Conservation (phyloP, 1,140 invertebrate genomes). For the Bombus vancouverensis region DNA sequence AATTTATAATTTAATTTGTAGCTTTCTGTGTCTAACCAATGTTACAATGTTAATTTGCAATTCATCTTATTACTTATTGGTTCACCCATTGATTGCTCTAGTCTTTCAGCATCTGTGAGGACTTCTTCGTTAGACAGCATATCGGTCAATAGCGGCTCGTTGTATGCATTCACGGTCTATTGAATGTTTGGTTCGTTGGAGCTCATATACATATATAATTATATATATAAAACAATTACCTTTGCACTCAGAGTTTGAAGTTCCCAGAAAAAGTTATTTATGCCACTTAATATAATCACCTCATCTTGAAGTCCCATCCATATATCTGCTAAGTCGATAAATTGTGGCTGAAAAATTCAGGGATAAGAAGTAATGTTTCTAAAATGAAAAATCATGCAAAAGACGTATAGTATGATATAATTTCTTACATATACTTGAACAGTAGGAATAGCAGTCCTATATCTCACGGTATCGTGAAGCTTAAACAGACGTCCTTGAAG, state of each 20-base stretch:
- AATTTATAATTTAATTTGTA: neutral
- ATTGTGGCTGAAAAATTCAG: conserved; percentile 83
- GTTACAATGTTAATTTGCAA: neutral
- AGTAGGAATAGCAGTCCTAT: conserved; percentile 85
- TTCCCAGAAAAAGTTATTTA: conserved; percentile 83
- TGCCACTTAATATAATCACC: conserved; percentile 84
- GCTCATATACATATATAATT: neutral
- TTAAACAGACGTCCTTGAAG: conserved; percentile 81
- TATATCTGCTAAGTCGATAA: conserved; percentile 84
- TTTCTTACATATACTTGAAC: conserved; percentile 85
- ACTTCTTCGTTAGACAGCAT: conserved; percentile 67
- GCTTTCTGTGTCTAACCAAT: neutral
- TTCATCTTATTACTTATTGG: conserved; percentile 74
- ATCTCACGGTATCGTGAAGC: conserved; percentile 84
- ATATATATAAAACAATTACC: conserved; percentile 66
- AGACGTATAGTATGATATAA: neutral
- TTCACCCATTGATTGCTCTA: conserved; percentile 77
- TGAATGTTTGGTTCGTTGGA: neutral
- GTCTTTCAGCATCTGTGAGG: conserved; percentile 81
- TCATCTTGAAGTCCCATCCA: conserved; percentile 86
- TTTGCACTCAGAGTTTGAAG: conserved; percentile 81
- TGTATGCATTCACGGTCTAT: conserved; percentile 68
- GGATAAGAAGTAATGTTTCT: neutral
- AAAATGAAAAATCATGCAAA: neutral
- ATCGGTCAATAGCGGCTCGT: conserved; percentile 73